Conservation (phyloP, 1,140 invertebrate species). For the Heliconius melpomene region DNA sequence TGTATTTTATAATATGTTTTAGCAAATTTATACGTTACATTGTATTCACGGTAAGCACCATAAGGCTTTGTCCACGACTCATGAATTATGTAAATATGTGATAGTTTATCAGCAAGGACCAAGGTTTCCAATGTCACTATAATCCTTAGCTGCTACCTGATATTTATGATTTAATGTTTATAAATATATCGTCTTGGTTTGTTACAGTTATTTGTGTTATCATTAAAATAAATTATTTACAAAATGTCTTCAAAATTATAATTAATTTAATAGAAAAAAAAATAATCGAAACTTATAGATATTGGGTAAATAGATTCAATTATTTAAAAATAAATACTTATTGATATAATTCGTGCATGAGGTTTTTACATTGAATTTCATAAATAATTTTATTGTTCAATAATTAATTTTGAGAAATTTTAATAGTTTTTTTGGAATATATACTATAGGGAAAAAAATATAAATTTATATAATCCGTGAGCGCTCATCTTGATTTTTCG, state of each 20-base stretch:
- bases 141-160: neutral
- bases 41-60: neutral
- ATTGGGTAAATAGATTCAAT: too few relatives aligned
- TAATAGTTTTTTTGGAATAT: neutral
- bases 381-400: too few relatives aligned
- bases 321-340: too few relatives aligned
- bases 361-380: too few relatives aligned
- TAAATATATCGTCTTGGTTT: neutral
- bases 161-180: neutral
- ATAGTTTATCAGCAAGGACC: slow-evolving; percentile 10
- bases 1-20: neutral
- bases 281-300: too few relatives aligned
- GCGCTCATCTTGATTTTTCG: slow-evolving; percentile 17
- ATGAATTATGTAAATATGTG: neutral
- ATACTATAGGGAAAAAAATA: neutral
- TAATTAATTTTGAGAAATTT: neutral
- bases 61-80: slow-evolving; percentile 8
- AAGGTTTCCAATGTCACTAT: neutral
- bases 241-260: too few relatives aligned
- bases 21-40: neutral
- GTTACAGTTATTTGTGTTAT: too few relatives aligned
- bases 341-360: too few relatives aligned
- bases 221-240: too few relatives aligned
- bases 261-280: too few relatives aligned
- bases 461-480: neutral